Percentiles rank a stretch among this genome's conserved stretches.
These are phyloP conservation scores for Antechinus flavipes DNA, from an alignment of 2,113 vertebrate genomes.

Conservation along the genomic window DNA sequence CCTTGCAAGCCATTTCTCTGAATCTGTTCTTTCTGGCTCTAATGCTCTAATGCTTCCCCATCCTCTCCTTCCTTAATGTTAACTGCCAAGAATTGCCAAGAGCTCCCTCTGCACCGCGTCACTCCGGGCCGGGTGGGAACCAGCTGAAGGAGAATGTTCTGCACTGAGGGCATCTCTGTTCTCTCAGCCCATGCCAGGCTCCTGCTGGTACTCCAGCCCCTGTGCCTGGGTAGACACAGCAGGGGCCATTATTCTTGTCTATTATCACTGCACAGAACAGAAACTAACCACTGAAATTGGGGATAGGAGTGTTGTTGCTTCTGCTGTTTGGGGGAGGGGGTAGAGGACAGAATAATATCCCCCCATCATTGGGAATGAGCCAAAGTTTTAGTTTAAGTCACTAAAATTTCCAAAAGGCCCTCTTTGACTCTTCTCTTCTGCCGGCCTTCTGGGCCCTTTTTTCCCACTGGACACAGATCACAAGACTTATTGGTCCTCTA, in stretches of 20 bases:
- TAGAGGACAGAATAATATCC: neutral
- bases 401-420: neutral
- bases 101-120: neutral
- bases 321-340: neutral
- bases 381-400: neutral
- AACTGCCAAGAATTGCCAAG: neutral
- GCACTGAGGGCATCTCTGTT: constrained; percentile 62
- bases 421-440: neutral
- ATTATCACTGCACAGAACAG: neutral
- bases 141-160: constrained; percentile 60
- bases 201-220: constrained; percentile 69
- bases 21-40: neutral
- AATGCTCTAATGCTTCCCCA: neutral
- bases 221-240: neutral
- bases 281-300: neutral
- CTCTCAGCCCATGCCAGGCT: constrained; percentile 70
- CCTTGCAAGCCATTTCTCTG: neutral
- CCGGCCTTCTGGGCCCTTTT: neutral
- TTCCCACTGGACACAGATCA: neutral
- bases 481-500: neutral
- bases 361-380: neutral
- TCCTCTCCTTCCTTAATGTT: neutral
- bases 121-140: constrained; percentile 43
- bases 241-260: constrained; percentile 55
- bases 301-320: neutral